These are phyloP conservation scores for Littorina saxatilis DNA, from an alignment of 1,140 invertebrate genomes.

Conservation along the genomic window DNA sequence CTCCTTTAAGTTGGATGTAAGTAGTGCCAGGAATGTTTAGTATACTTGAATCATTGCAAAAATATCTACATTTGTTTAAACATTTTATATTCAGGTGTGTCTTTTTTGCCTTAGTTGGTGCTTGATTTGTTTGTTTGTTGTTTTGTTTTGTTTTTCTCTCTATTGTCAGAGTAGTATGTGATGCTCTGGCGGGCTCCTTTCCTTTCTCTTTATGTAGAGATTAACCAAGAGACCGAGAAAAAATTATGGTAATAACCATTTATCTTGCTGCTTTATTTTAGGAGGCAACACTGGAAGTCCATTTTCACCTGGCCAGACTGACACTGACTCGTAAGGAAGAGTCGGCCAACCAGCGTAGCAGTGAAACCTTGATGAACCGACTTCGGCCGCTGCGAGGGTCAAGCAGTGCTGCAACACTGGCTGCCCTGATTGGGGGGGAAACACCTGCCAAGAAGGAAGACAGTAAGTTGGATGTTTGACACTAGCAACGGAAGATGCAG, in stretches of 20 bases:
- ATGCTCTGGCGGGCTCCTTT: too few species aligned
- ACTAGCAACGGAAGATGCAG: too few species aligned
- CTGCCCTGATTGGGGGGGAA: constrained; percentile 68
- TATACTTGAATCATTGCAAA: constrained; percentile 1
- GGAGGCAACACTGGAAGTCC: constrained; percentile 33
- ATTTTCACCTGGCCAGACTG: constrained; percentile 40
- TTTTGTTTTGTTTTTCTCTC: too few species aligned
- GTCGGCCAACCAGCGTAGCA: constrained; percentile 59
- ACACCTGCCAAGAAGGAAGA: constrained; percentile 65
- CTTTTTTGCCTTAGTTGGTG: neutral
- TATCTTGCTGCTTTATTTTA: too few species aligned
- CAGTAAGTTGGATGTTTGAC: constrained; percentile 45
- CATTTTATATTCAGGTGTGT: neutral
- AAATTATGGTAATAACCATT: too few species aligned
- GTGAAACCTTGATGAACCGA: constrained; percentile 69
- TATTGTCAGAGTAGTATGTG: too few species aligned
- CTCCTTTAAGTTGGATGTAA: constrained; percentile 62
- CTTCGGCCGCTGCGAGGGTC: constrained; percentile 68
- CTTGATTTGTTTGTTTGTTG: too few species aligned
- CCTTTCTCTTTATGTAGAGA: too few species aligned
- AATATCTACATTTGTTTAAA: neutral
- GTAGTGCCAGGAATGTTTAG: neutral
- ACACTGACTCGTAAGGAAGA: constrained; percentile 70
- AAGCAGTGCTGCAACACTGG: constrained; percentile 65
- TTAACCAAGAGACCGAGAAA: too few species aligned